Percentiles rank a stretch among this genome's conserved stretches.
phyloP scores from a whole-genome alignment of 2,888 invertebrate species.

The Dione juno region DNA sequence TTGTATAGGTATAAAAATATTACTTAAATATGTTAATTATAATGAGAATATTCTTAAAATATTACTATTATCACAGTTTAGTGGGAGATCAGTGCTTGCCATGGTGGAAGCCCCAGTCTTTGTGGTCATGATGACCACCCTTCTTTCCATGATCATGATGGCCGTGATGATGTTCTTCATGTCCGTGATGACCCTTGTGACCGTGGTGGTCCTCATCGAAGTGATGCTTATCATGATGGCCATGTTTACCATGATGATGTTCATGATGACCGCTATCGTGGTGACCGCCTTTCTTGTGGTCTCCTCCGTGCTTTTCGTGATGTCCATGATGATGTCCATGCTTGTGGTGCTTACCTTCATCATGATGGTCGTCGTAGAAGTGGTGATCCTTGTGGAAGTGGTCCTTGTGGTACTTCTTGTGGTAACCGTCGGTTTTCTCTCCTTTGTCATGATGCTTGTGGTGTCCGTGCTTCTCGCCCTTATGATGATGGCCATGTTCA shows the following conservation, averaged over 20 bases:
- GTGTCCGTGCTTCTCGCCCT: slow-evolving; percentile 75
- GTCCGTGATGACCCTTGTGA: slow-evolving; percentile 79
- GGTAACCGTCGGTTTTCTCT: slow-evolving; percentile 74
- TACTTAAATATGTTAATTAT: slow-evolving; percentile 37
- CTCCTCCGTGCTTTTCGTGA: slow-evolving; percentile 71
- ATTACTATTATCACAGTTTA: slow-evolving; percentile 67
- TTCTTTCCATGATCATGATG: slow-evolving; percentile 80
- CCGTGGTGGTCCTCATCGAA: slow-evolving; percentile 74
- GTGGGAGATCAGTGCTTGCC: slow-evolving; percentile 69
- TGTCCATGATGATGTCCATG: slow-evolving; percentile 77
- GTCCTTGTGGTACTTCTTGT: slow-evolving; percentile 79
- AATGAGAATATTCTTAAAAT: slow-evolving; percentile 35
- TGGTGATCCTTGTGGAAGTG: slow-evolving; percentile 79
- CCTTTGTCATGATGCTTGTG: slow-evolving; percentile 78
- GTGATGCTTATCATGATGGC: slow-evolving; percentile 77
- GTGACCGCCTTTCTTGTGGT: slow-evolving; percentile 79
- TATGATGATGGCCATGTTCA: slow-evolving; percentile 76
- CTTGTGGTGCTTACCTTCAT: slow-evolving; percentile 78
- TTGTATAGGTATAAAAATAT: slow-evolving; percentile 18
- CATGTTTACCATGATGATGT: slow-evolving; percentile 76
- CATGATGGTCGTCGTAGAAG: slow-evolving; percentile 77
- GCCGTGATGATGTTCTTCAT: slow-evolving; percentile 77
- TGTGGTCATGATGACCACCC: slow-evolving; percentile 75
- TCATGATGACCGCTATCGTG: slow-evolving; percentile 74
- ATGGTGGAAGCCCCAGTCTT: slow-evolving; percentile 77